Evolutionary conservation across 1,140 invertebrate genomes (phyloP).

Genomic region (Agrilus planipennis): DNA sequence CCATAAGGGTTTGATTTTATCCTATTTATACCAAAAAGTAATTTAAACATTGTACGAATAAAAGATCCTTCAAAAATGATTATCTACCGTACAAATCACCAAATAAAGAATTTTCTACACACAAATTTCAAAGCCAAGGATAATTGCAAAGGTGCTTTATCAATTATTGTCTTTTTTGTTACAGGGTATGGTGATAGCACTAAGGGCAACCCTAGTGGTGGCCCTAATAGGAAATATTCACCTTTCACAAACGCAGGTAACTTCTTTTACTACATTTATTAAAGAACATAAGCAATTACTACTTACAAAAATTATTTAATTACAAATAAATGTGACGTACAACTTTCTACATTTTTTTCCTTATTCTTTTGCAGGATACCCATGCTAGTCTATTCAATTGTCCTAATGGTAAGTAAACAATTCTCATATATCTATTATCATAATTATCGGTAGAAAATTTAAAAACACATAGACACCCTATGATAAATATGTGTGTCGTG

Average conservation of each 20-base stretch:
- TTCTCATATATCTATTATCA: too few species aligned
- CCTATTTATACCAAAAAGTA: too few species aligned
- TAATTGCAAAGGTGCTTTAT: too few species aligned
- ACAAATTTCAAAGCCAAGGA: too few species aligned
- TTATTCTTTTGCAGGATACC: constrained; percentile 43
- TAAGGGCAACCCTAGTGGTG: constrained; percentile 40
- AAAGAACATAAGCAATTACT: background rate
- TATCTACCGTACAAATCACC: too few species aligned
- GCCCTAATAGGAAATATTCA: constrained; percentile 40
- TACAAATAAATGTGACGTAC: background rate
- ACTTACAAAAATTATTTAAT: background rate
- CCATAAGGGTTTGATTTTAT: too few species aligned
- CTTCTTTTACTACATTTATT: constrained; percentile 2
- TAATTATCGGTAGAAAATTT: too few species aligned
- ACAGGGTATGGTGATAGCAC: constrained; percentile 42
- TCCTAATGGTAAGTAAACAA: constrained; percentile 49
- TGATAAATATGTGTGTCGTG: too few species aligned
- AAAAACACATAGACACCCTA: too few species aligned
- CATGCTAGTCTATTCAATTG: constrained; percentile 47
- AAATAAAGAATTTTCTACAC: too few species aligned
- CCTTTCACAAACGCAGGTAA: constrained; percentile 40
- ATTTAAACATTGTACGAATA: too few species aligned
- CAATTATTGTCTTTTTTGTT: constrained; percentile 31
- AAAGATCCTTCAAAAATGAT: too few species aligned
- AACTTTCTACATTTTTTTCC: constrained; percentile 1